Evolutionary conservation across 1,140 invertebrate species (phyloP).

Genomic region (Trissolcus basalis): DNA sequence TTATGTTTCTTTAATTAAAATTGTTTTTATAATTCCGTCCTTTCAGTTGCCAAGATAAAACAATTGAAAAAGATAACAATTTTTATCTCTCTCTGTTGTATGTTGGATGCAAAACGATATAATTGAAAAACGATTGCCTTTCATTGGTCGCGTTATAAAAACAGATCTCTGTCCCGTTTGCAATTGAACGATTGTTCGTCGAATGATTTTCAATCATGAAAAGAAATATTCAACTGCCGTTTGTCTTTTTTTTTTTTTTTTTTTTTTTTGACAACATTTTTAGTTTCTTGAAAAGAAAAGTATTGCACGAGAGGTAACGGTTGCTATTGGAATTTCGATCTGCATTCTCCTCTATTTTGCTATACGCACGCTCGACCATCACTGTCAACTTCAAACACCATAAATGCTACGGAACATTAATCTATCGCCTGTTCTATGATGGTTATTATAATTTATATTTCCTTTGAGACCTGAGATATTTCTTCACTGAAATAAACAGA

Average conservation of each 20-base stretch:
- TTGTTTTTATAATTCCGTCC: no score
- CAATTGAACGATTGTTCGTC: slow-evolving; percentile 1
- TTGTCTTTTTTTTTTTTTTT: slow-evolving; percentile 30
- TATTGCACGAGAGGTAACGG: slow-evolving; percentile 40
- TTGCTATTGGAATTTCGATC: slow-evolving; percentile 57
- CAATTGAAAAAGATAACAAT: no score
- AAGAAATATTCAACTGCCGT: slow-evolving; percentile 24
- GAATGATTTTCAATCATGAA: slow-evolving; percentile 28
- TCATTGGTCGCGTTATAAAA: slow-evolving; percentile 1
- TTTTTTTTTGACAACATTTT: slow-evolving; percentile 35
- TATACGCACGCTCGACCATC: slow-evolving; percentile 20
- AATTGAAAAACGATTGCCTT: slow-evolving; percentile 12
- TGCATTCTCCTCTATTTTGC: slow-evolving; percentile 43
- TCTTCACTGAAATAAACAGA: slow-evolving; percentile 45
- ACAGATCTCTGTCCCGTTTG: no score
- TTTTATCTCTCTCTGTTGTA: no score
- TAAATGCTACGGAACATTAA: slow-evolving; percentile 55
- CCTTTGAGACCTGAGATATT: slow-evolving; percentile 42
- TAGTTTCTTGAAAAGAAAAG: slow-evolving; percentile 48
- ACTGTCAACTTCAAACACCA: slow-evolving; percentile 57
- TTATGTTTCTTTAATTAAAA: no score
- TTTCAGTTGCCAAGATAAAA: no score
- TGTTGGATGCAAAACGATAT: background rate
- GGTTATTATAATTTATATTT: slow-evolving; percentile 56
- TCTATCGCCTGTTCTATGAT: slow-evolving; percentile 30